phyloP scores from a whole-genome alignment of 2,888 invertebrate species.

The Dyspetes luteomarginatus region DNA sequence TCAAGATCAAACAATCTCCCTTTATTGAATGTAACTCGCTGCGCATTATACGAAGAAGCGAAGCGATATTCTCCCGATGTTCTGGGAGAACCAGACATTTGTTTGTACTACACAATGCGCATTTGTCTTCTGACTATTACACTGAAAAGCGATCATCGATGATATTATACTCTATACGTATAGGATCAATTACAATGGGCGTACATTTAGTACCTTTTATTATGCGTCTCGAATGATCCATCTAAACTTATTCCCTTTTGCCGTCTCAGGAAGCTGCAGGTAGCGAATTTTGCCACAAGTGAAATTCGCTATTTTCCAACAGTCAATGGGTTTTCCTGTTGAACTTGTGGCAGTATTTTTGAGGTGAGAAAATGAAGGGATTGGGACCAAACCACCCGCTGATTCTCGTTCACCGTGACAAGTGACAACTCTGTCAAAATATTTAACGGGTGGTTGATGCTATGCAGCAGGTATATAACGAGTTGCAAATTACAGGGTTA shows the following conservation, averaged over 20 bases:
- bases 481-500: slow-evolving; percentile 51
- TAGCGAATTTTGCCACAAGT: slow-evolving; percentile 26
- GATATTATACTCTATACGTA: slow-evolving; percentile 46
- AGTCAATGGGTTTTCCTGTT: neutral
- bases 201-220: slow-evolving; percentile 34
- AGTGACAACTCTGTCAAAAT: slow-evolving; percentile 71
- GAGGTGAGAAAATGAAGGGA: slow-evolving; percentile 54
- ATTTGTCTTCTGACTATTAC: slow-evolving; percentile 62
- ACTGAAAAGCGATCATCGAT: slow-evolving; percentile 52
- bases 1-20: slow-evolving; percentile 58
- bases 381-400: slow-evolving; percentile 30
- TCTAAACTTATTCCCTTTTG: slow-evolving; percentile 55
- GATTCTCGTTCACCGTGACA: slow-evolving; percentile 48
- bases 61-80: too few relatives aligned
- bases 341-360: slow-evolving; percentile 5
- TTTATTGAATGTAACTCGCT: slow-evolving; percentile 47
- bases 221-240: slow-evolving; percentile 31
- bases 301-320: slow-evolving; percentile 48
- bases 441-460: slow-evolving; percentile 64
- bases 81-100: slow-evolving; percentile 27
- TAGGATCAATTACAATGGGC: slow-evolving; percentile 46
- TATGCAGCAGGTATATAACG: slow-evolving; percentile 38
- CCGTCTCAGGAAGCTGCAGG: slow-evolving; percentile 23
- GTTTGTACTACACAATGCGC: slow-evolving; percentile 59
- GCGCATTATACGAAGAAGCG: neutral